Conservation (phyloP, 2,888 invertebrate species). For the Willowsia nigromaculata region DNA sequence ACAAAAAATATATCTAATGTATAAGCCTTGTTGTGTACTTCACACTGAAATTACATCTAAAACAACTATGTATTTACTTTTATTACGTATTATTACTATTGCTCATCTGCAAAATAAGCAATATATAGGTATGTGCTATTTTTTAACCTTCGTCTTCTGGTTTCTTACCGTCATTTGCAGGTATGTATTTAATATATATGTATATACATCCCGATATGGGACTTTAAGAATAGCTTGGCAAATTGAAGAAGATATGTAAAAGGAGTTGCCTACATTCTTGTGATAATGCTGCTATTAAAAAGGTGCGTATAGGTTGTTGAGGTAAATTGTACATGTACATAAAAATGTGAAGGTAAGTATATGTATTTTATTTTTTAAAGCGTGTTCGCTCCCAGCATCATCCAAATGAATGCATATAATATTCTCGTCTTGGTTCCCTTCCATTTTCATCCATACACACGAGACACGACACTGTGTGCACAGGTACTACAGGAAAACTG, state of each 20-base stretch:
- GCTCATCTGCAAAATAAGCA: not conserved
- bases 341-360: not conserved
- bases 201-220: not conserved
- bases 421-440: constrained; percentile 2
- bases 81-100: constrained; percentile 9
- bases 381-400: not conserved
- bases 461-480: constrained; percentile 21
- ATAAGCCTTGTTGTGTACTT: not conserved
- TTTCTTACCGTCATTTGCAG: too few relatives aligned
- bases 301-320: not conserved
- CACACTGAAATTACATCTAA: not conserved
- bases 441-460: constrained; percentile 30
- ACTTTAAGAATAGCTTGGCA: constrained; percentile 2
- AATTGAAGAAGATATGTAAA: not conserved
- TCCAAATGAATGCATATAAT: not conserved
- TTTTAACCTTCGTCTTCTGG: constrained; percentile 4
- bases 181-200: not conserved
- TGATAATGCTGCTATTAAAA: not conserved
- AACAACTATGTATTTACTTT: not conserved
- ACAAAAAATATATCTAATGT: not conserved
- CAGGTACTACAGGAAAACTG: not conserved
- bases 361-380: constrained; percentile 3
- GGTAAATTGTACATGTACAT: not conserved
- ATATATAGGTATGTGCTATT: not conserved
- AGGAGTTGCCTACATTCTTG: not conserved